Conservation (phyloP, 2,113 vertebrate species). For the Poecile atricapillus region DNA sequence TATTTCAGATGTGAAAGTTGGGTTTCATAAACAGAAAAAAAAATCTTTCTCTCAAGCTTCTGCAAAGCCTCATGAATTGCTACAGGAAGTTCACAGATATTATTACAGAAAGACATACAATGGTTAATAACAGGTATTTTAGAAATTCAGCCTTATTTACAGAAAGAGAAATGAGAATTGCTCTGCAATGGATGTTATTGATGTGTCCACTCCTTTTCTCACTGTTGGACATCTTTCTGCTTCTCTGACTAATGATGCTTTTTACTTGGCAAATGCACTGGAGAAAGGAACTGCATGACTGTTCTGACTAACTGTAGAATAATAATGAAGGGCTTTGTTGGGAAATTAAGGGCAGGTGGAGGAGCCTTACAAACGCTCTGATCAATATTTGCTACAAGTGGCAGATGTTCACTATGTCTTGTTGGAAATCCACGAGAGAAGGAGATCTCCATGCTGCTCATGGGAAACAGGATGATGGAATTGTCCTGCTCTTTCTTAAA, state of each 20-base stretch:
- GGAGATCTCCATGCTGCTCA: neutral
- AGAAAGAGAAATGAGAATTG: neutral
- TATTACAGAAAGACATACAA: neutral
- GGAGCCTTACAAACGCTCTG: neutral
- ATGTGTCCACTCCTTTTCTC: neutral
- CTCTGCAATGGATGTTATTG: neutral
- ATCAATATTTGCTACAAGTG: neutral
- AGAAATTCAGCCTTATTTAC: neutral
- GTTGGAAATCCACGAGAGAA: neutral
- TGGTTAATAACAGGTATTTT: neutral
- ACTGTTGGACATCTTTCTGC: neutral
- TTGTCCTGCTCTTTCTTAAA: neutral
- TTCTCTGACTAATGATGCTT: neutral
- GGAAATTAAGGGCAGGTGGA: constrained; percentile 11
- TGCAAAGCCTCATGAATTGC: neutral
- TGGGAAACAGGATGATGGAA: neutral
- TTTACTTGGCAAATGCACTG: neutral
- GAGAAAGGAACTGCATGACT: neutral
- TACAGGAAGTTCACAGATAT: neutral
- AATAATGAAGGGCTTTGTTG: constrained; percentile 4
- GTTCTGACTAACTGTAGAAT: neutral
- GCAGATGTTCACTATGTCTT: neutral
- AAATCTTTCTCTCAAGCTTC: neutral
- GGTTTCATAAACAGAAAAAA: neutral
- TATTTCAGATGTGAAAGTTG: neutral